Evolutionary conservation across 2,888 invertebrate genomes (phyloP).

Genomic region (Poecilus cupreus): DNA sequence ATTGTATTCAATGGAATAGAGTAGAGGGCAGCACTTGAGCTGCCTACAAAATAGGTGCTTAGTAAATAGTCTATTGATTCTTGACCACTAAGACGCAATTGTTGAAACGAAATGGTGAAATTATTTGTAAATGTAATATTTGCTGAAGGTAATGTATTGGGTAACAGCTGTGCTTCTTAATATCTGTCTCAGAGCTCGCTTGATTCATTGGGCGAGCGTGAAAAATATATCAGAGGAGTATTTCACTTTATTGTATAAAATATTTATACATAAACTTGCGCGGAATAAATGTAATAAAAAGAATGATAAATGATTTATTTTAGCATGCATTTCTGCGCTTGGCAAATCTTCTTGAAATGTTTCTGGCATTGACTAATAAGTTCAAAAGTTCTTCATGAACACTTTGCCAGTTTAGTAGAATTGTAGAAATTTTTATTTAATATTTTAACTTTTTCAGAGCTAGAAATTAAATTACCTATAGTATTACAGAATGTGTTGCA

Average conservation of each 20-base stretch:
- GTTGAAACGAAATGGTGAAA: not conserved
- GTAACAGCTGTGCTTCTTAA: not conserved
- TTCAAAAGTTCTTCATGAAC: not conserved
- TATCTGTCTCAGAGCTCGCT: not conserved
- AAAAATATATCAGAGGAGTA: not conserved
- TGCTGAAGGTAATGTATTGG: not conserved
- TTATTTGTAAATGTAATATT: not conserved
- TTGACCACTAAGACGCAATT: not conserved
- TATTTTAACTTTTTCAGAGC: no score
- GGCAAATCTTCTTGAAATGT: not conserved
- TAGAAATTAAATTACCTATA: no score
- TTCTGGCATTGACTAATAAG: not conserved
- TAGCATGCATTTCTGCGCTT: not conserved
- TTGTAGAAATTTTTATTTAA: no score
- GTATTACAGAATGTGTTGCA: not conserved
- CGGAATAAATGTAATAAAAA: not conserved
- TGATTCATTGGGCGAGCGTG: not conserved
- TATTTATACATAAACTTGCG: not conserved
- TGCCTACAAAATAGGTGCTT: conserved; percentile 16
- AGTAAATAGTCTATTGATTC: not conserved
- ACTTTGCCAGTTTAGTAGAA: not conserved
- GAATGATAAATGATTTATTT: not conserved
- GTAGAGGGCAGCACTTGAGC: conserved; percentile 3
- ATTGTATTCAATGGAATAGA: conserved; percentile 27
- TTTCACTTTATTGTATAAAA: not conserved